These are phyloP conservation scores for Stegodyphus dumicola DNA, from an alignment of 1,140 invertebrate genomes.

Conservation along the genomic window DNA sequence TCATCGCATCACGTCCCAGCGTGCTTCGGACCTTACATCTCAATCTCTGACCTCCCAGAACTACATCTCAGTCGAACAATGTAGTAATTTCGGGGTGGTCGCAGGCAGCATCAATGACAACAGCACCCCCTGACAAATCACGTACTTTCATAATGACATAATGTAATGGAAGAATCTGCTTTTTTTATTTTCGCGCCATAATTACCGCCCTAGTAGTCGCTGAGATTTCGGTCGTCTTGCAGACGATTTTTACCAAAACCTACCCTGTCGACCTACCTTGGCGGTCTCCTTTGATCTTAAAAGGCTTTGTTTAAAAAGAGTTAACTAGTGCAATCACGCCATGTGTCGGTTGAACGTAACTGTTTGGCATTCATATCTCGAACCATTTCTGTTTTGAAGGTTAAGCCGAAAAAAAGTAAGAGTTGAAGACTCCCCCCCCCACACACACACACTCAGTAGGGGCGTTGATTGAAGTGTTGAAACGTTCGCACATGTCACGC, in stretches of 20 bases:
- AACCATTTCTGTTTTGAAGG: too few species aligned
- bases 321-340: too few species aligned
- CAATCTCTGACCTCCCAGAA: background rate
- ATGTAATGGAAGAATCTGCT: background rate
- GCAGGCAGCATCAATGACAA: constrained; percentile 9
- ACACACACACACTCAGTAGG: too few species aligned
- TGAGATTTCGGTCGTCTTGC: background rate
- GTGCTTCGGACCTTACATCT: background rate
- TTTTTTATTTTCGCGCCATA: background rate
- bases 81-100: background rate
- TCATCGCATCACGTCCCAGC: constrained; percentile 3
- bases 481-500: too few species aligned
- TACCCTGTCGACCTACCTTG: background rate
- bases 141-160: constrained; percentile 19
- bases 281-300: background rate
- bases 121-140: constrained; percentile 15
- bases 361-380: too few species aligned
- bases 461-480: too few species aligned
- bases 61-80: constrained; percentile 21
- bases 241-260: background rate
- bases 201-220: background rate
- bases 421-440: too few species aligned
- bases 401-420: too few species aligned
- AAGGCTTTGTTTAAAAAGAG: too few species aligned
- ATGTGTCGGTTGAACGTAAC: too few species aligned